Conservation (phyloP, 2,113 vertebrate species). For the Cairina moschata region DNA sequence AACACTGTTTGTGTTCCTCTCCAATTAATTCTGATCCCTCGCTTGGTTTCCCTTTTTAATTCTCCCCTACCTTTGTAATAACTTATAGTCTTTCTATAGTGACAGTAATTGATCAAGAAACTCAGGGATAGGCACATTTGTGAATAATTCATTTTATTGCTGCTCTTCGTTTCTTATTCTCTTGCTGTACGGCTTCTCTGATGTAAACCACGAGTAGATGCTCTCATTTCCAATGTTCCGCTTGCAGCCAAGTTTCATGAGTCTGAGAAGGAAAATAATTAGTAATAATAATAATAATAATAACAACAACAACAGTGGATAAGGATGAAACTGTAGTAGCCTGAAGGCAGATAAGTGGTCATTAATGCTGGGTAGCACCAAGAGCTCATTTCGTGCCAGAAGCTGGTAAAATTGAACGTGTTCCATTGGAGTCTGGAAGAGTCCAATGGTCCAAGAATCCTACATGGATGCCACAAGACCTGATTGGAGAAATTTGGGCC, state of each 20-base stretch:
- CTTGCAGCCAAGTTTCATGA: background rate
- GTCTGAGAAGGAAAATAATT: slow-evolving; percentile 10
- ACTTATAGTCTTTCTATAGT: slow-evolving; percentile 10
- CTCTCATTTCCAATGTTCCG: slow-evolving; percentile 24
- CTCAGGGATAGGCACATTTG: background rate
- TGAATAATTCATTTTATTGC: slow-evolving; percentile 55
- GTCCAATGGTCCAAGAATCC: background rate
- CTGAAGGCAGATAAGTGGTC: background rate
- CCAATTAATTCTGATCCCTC: background rate
- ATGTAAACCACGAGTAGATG: slow-evolving; percentile 1
- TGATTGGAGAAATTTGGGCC: background rate
- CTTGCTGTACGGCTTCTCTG: background rate
- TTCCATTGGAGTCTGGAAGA: background rate
- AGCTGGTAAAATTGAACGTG: background rate
- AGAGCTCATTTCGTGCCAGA: background rate
- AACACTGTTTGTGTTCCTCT: background rate
- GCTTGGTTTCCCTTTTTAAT: slow-evolving; percentile 19
- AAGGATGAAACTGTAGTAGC: background rate
- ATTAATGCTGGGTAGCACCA: background rate
- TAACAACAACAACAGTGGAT: background rate
- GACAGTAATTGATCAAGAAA: slow-evolving; percentile 47
- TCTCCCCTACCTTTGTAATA: slow-evolving; percentile 33
- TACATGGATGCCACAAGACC: background rate
- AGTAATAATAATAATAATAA: background rate
- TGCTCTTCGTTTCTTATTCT: slow-evolving; percentile 45